These are phyloP conservation scores for Formica aserva DNA, from an alignment of 2,888 invertebrate genomes.

Conservation along the genomic window DNA sequence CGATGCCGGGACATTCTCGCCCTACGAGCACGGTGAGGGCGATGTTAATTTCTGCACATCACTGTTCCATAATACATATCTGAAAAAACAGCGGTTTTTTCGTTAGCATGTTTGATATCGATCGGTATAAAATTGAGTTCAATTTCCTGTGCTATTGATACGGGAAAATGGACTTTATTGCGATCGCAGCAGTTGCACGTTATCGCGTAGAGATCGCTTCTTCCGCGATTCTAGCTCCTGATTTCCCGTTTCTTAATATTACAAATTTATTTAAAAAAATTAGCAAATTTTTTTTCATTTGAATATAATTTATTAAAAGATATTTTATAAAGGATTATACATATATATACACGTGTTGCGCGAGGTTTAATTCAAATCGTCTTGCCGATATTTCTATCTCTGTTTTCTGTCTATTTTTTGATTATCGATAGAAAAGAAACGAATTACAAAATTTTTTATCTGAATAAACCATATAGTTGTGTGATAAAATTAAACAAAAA, in stretches of 20 bases:
- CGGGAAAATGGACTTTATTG: not conserved
- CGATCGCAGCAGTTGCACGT: not conserved
- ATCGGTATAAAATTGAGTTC: not conserved
- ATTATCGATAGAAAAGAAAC: not conserved
- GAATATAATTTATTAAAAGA: not conserved
- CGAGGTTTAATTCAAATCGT: constrained; percentile 12
- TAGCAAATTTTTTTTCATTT: not conserved
- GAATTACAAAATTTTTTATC: no score
- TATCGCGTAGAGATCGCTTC: not conserved
- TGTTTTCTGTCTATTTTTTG: no score
- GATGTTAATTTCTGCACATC: not conserved
- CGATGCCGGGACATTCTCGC: constrained; percentile 99
- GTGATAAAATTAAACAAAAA: not conserved
- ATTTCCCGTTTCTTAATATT: not conserved
- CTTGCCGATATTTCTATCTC: not conserved
- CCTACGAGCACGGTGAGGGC: constrained; percentile 97
- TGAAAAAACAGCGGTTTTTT: not conserved
- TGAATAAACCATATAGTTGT: not conserved
- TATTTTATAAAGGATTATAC: not conserved
- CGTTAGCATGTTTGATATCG: not conserved
- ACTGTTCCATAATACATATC: not conserved
- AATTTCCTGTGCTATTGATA: not conserved
- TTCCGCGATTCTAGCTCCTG: not conserved
- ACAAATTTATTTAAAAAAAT: no score
- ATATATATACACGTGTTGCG: no score